phyloP scores from a whole-genome alignment of 2,888 invertebrate genomes.

The Scaptomyza cyrtandrae region DNA sequence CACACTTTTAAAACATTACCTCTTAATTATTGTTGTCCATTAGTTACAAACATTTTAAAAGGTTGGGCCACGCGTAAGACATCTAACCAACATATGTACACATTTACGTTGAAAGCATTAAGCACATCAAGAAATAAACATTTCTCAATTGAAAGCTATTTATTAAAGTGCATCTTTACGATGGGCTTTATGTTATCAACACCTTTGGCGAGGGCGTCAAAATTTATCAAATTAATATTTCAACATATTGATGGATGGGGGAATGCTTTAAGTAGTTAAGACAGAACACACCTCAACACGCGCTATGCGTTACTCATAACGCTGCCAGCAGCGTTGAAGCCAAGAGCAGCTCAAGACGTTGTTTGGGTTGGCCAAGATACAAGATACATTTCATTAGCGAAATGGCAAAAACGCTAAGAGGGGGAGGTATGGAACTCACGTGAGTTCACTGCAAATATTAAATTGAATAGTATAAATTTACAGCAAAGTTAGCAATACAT shows the following conservation, averaged over 20 bases:
- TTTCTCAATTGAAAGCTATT: background rate
- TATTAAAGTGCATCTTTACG: constrained; percentile 2
- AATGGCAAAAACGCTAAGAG: constrained; percentile 26
- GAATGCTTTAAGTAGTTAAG: background rate
- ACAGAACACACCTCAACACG: background rate
- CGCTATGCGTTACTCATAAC: constrained; percentile 55
- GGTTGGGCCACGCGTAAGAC: background rate
- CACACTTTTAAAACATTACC: no score
- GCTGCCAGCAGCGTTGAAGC: constrained; percentile 38
- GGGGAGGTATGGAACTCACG: background rate
- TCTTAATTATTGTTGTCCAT: background rate
- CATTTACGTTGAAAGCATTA: background rate
- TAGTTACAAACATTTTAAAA: constrained; percentile 9
- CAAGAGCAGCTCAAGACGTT: constrained; percentile 5
- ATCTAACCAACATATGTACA: background rate
- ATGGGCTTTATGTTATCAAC: constrained; percentile 30
- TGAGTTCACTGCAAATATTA: constrained; percentile 28
- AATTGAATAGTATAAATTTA: constrained; percentile 44
- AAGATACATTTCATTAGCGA: constrained; percentile 45
- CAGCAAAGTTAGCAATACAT: constrained; percentile 27
- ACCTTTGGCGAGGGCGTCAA: constrained; percentile 10
- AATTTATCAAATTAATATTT: constrained; percentile 46
- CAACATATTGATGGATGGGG: constrained; percentile 12
- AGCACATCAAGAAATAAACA: background rate
- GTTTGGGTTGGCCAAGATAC: background rate